Evolutionary conservation across 2,113 vertebrate species (phyloP), one percentile per base, ranked within the genome.

Genomic region (Rattus rattus): DNA sequence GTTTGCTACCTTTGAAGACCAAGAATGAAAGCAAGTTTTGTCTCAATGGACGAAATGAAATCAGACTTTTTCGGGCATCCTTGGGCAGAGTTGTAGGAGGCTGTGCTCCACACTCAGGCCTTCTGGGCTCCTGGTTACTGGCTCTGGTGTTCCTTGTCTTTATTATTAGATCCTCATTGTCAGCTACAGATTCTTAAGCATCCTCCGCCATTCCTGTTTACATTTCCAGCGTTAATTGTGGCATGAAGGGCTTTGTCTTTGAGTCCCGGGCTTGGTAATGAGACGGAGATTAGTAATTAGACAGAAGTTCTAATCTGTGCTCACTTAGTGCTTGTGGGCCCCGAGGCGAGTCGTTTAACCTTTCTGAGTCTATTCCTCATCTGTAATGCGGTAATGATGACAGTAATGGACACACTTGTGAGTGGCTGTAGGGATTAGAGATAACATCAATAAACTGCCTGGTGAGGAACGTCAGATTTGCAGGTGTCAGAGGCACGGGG

Each of bases 271-370:
- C 77, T 90, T 95, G 49, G 63, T 90, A 94, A 94, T 77, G 61
- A 96, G 92, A 81, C 1, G 36, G 84, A 94, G 89, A 49, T 88
- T 84, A 95, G 84, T 69, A 90, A 92, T 95, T 94, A 94, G 92
- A 77, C 70, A 65, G 69, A 91, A 73, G 72, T 91, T 97, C 80
- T 88, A 65, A 77, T 89, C 67, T 79, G 26, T 36, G 72, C 67
- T 87, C 59, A 77, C 70, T 77, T 76, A 73, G 90, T 75, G 67
- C 67, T 75, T 83, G 94, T 91, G 90, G 83, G 52, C 69, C 91
- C 92, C 30, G 89, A 90, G 79, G 93, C 56, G 81, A 91, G 59
- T 56, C 39, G 52, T 67, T 93, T 92, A 73, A 83, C 80, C 67
- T 96, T 94, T 73, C 47, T 49, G 88, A 65, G 83, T 73, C 83